Conservation (phyloP, 2,113 vertebrate species). For the Chaetodon trifascialis region DNA sequence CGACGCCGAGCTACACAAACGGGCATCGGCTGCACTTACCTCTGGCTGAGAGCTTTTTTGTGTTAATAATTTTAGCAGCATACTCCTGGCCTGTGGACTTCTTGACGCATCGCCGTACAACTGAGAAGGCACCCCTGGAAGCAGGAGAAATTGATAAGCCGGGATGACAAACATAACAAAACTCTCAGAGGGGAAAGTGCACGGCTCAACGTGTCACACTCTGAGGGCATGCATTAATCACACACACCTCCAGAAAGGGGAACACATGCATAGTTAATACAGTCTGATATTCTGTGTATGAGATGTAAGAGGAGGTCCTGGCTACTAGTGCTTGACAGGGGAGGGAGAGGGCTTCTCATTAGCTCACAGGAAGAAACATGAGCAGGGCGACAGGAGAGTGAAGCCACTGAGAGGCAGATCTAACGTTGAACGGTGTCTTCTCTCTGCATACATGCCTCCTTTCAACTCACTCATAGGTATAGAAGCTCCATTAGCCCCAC, state of each 20-base stretch:
- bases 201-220: conserved; percentile 1
- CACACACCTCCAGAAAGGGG: conserved; percentile 25
- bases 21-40: conserved; percentile 85
- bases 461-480: conserved; percentile 38
- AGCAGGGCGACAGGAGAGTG: conserved; percentile 28
- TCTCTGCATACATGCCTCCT: conserved; percentile 35
- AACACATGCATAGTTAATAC: conserved; percentile 53
- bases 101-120: conserved; percentile 98
- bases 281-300: conserved; percentile 44
- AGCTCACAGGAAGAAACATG: conserved; percentile 42
- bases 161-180: not conserved
- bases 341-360: conserved; percentile 13
- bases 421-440: conserved; percentile 3
- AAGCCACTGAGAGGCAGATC: conserved; percentile 33
- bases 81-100: conserved; percentile 97
- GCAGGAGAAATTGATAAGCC: conserved; percentile 36
- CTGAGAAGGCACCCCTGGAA: conserved; percentile 96
- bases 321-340: conserved; percentile 33
- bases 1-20: not conserved
- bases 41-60: conserved; percentile 98
- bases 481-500: conserved; percentile 54
- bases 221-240: conserved; percentile 14
- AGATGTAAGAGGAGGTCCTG: conserved; percentile 51
- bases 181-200: not conserved
- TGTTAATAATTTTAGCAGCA: conserved; percentile 99